Evolutionary conservation across 2,888 invertebrate genomes (phyloP), one percentile per base, ranked within the genome.

Genomic region (Stenodera caucasica): DNA sequence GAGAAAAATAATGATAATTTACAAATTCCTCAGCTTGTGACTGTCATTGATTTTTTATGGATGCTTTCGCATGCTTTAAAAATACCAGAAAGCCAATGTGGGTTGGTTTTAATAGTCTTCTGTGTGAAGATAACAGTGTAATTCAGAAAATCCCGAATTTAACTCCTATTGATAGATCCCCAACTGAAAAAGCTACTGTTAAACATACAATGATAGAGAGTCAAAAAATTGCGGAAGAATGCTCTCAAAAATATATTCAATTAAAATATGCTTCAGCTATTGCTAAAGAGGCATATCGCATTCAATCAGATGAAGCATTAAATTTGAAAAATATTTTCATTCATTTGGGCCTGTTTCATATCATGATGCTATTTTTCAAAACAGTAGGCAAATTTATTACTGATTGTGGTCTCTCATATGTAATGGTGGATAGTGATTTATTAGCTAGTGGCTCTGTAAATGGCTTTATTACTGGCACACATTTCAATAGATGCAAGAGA

Each of bases 221-320:
- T 35, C 64, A 64, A 55, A 65, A 70, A 63, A 61, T 70, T 45
- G 69, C 68, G 57, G 45, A 57, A 53, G 72, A 75, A 60, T 67
- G 63, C 23, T 45, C 60, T 7, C 59, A 70, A 55, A 6, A 12
- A 9, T 65, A 69, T 40, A 72, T 57, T 0, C 63, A 72, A 65
- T 73, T 70, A 11, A 70, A 75, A 2, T 77, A 75, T 59, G 76
- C 77, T 68, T 70, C 75, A 50, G 74, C 73, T 0, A 77, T 65
- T 32, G 56, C 57, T 1, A 57, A 57, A 37, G 23, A 51, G 0
- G 57, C 57, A 1, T 63, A 71, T 61, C 67, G 70, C 32, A 70
- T 75, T 15, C 72, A 76, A 64, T 9, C 14, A 29, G 26, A 29
- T 33, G 63, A 70, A 57, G 67, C 64, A 11, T 70, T 70, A 8